Base-by-base conservation (phyloP, 1,140 invertebrate genomes). In the Pseudomyrmex sp. region DNA sequence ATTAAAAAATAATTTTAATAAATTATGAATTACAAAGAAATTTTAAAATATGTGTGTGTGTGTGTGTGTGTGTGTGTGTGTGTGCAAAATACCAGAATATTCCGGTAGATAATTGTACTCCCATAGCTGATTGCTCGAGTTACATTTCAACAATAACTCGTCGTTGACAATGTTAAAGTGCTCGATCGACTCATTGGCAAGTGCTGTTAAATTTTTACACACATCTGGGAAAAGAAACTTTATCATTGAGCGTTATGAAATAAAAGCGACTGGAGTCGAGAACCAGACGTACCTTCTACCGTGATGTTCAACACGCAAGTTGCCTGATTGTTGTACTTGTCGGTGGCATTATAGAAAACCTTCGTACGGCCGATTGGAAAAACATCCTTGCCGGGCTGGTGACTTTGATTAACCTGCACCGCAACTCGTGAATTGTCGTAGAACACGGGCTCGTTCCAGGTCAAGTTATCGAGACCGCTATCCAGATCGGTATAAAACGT, bases 371-470 rank as follows among this genome's bases (percentile, higher is more conserved):
- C 96, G 12, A 95, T 87, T 2, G 94, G 93, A 91, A 97, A 96
- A 3, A 88, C 82, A 13, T 77, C 69, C n/a, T 86, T 68, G 1
- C 77, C 88, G 1, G 82, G 61, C n/a, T 66, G 18, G 80, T 91
- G 82, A 62, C 83, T 91, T 63, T 85, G 88, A 15, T 90, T 91
- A 0, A 96, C 90, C 66, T 84, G 91, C 0, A 95, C 88, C 0
- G 91, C 88, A 52, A 92, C 84, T 59, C 95, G 95, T 0, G 96
- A 97, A 92, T 97, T 97, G 87, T 97, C 97, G 83, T 95, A 95
- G 91, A 97, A 96, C 8, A 95, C 90, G 18, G 97, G 96, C 85
- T 96, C 96, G 68, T 96, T 95, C 96, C 96, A 97, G 5, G 94
- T 93, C 2, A 96, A 93, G 85, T 94, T 94, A 52, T 63, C 65